These are phyloP conservation scores for Eupithecia vulgata DNA, from an alignment of 2,888 invertebrate species.

Conservation along the genomic window DNA sequence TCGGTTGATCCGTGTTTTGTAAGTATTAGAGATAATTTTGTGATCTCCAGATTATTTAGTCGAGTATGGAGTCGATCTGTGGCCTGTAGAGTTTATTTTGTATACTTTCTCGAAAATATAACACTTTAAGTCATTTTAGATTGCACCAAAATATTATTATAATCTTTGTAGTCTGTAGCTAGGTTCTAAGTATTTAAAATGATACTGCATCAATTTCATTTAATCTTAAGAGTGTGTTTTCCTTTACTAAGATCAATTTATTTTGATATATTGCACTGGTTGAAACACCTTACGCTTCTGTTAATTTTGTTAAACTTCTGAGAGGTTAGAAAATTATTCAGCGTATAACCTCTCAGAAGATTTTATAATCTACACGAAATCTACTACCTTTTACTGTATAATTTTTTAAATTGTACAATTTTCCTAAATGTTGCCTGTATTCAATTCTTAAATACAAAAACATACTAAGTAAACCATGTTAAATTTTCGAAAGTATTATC, in stretches of 20 bases:
- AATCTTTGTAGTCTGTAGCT: background rate
- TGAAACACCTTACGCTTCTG: background rate
- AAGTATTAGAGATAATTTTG: conserved; percentile 72
- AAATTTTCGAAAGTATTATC: no score
- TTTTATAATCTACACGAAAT: no score
- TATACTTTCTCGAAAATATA: conserved; percentile 42
- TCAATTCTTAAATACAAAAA: background rate
- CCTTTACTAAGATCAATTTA: background rate
- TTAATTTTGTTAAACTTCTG: background rate
- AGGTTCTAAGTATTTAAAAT: background rate
- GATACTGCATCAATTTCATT: background rate
- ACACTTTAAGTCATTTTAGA: conserved; percentile 35
- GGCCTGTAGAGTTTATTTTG: conserved; percentile 50
- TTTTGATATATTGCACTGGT: background rate
- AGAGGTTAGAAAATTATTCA: background rate
- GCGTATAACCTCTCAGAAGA: background rate
- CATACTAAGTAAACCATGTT: no score
- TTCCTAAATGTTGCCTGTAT: background rate
- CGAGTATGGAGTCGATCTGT: conserved; percentile 68
- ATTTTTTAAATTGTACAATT: background rate
- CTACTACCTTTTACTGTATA: no score
- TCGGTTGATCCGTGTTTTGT: conserved; percentile 37
- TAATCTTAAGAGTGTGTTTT: background rate
- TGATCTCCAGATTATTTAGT: conserved; percentile 76
- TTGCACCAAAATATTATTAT: conserved; percentile 42